Conservation (phyloP, 1,140 invertebrate species). For the Tetragonula clypearis region DNA sequence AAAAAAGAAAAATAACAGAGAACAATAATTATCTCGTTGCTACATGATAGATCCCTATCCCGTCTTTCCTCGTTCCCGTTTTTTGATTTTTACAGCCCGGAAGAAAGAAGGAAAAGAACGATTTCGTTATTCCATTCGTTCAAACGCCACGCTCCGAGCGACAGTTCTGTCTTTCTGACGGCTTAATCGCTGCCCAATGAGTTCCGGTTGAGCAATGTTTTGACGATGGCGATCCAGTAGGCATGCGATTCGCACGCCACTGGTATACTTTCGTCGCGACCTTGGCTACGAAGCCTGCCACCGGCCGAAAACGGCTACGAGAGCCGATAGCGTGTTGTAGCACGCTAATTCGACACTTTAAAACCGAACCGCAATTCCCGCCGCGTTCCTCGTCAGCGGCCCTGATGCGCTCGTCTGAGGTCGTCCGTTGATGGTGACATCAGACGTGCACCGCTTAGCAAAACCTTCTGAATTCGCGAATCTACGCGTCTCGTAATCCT, state of each 20-base stretch:
- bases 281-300: constrained; percentile 44
- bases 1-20: not conserved
- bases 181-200: constrained; percentile 4
- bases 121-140: too few species aligned
- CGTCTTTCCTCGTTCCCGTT: too few species aligned
- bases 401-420: constrained; percentile 69
- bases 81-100: too few species aligned
- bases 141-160: not conserved
- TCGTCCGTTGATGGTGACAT: constrained; percentile 72
- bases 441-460: constrained; percentile 72
- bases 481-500: constrained; percentile 49
- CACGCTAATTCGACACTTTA: constrained; percentile 72
- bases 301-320: constrained; percentile 48
- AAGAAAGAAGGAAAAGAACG: too few species aligned
- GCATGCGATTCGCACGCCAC: constrained; percentile 7
- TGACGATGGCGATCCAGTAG: constrained; percentile 26
- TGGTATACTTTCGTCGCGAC: constrained; percentile 21
- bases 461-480: constrained; percentile 50
- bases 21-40: not conserved
- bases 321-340: constrained; percentile 55
- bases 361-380: constrained; percentile 70
- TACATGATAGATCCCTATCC: not conserved
- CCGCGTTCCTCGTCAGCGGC: constrained; percentile 62
- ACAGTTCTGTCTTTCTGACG: not conserved
- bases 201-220: constrained; percentile 29